Evolutionary conservation across 2,888 invertebrate species (phyloP), one percentile per base, ranked within the genome.

Genomic region (Terebella lapidaria): DNA sequence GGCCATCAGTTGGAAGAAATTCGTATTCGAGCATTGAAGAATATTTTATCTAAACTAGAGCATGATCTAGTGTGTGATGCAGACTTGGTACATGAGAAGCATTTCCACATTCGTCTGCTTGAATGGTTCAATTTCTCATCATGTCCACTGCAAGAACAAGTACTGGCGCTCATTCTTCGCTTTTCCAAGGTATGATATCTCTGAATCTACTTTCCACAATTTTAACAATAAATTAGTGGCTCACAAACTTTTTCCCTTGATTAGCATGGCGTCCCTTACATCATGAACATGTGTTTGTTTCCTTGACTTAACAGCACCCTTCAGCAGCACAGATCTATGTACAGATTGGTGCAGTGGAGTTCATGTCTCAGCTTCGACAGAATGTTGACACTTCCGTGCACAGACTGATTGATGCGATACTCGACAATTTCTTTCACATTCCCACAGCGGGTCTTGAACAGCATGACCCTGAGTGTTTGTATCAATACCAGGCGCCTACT

Each of bases 101-200:
- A 75, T 57, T 67, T 79, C 2, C 72, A 78, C 54, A 76, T 77
- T 46, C 69, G 75, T 20, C 69, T 80, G 27, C 66, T 80, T 28
- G 78, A 80, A 63, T 79, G 79, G 78, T 79, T 80, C 66, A 79
- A 79, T 62, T 76, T 77, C 59, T 69, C 72, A 10, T 68, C 70
- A 46, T 71, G 72, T 56, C 67, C 72, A 1, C 65, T 71, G 24
- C 70, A 75, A 61, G 66, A 69, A 24, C 70, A 76, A 49, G 74
- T 78, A 3, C 65, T 79, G 4, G 64, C 61, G 10, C 70, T 79
- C 10, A 59, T 79, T 1, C 66, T 67, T 18, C 64, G 71, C 45
- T 63, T 79, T 25, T 68, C 77, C 54, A 71, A 77, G 72, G 79
- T 79, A 45, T 45, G 56, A 18, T 45, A 45, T 47, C n/a, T n/a